Conservation (phyloP, 1,140 invertebrate genomes). For the Neotoxoptera formosana region DNA sequence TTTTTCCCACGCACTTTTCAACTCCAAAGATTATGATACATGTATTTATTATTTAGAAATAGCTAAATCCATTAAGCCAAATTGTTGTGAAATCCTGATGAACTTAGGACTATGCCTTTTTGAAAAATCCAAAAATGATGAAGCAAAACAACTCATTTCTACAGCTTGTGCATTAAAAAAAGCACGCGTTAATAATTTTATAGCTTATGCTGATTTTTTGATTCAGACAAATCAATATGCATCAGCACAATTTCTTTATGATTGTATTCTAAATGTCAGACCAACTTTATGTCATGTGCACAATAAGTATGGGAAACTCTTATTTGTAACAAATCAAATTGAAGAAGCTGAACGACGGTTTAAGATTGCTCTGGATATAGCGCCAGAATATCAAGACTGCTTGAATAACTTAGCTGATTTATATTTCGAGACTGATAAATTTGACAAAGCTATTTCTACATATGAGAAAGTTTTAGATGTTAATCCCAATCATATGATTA, state of each 20-base stretch:
- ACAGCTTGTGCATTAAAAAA: neutral
- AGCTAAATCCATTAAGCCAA: neutral
- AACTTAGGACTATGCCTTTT: neutral
- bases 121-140: neutral
- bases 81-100: neutral
- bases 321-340: neutral
- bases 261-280: neutral
- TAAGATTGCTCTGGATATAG: neutral
- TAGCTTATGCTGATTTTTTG: neutral
- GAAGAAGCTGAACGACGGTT: neutral
- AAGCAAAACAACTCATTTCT: neutral
- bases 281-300: neutral
- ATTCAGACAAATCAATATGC: neutral
- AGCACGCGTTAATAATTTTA: neutral
- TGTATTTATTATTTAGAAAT: neutral
- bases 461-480: neutral
- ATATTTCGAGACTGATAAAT: neutral
- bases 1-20: neutral
- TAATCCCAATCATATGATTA: neutral
- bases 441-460: neutral
- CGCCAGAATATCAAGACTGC: neutral
- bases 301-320: neutral
- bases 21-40: neutral
- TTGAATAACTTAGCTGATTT: neutral
- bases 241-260: neutral